Conservation (phyloP, 2,113 vertebrate genomes). For the Sylvilagus bachmani region DNA sequence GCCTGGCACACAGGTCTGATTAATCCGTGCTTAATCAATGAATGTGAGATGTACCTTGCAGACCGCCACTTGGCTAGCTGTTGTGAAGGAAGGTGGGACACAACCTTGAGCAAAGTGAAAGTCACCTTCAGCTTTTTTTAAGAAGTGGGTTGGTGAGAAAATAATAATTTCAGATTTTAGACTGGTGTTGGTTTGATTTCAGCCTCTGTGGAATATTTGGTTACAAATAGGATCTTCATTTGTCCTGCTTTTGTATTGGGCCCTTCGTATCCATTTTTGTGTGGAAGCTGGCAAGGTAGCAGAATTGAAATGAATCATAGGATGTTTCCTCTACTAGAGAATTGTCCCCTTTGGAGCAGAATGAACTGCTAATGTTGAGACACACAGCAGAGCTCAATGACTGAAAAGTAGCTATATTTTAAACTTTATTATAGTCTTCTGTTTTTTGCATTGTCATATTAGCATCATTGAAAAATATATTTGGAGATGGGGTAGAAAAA, state of each 20-base stretch:
- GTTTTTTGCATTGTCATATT: constrained; percentile 1
- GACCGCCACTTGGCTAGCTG: neutral
- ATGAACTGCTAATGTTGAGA: neutral
- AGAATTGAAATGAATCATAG: constrained; percentile 9
- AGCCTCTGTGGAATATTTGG: neutral
- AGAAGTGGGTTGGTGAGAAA: neutral
- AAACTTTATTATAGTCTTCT: neutral
- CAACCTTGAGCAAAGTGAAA: neutral
- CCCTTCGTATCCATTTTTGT: neutral
- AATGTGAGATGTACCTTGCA: neutral
- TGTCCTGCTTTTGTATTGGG: neutral
- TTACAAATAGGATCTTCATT: constrained; percentile 13
- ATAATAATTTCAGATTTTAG: constrained; percentile 3
- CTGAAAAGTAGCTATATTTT: constrained; percentile 4
- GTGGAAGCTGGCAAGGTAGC: neutral
- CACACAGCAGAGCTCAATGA: neutral
- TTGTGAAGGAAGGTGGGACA: neutral
- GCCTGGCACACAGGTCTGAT: neutral
- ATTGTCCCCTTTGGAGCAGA: neutral
- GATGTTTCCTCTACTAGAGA: neutral
- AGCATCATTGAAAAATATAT: neutral
- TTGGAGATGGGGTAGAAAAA: constrained; percentile 3
- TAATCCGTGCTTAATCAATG: neutral
- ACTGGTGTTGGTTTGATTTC: neutral
- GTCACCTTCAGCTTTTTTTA: neutral